Evolutionary conservation across 1,140 invertebrate species (phyloP), one percentile per base, ranked within the genome.

Genomic region (Plectus sambesii): DNA sequence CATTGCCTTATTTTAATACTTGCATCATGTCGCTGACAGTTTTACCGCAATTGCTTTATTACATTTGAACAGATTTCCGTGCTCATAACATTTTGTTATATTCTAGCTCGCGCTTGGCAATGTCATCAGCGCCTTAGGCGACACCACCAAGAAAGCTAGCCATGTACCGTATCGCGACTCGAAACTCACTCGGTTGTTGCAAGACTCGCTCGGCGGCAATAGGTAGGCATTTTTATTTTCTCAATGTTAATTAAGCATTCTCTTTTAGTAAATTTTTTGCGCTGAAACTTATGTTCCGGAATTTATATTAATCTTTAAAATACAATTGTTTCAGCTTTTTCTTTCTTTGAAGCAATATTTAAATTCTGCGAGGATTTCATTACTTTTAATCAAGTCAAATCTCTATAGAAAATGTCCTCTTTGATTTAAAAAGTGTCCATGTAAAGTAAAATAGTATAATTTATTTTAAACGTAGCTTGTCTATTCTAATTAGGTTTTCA

Each of bases 181-280:
- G 0, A 77, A 77, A 53, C 56, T 76, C 17, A 76, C 74, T 5
- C 55, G 74, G 33, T 57, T 76, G 5, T 55, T 75, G 9, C 93
- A 99, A 70, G 75, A 98, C 71, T 98, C 93, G 3, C 73, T 98
- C n/a, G 93, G 93, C 61, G 93, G 92, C 73, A 80, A 79, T 63
- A 77, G 74, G 74, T 75, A 54, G 49, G 47, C 25, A 9, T 39
- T 3, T 39, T 6, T 9, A 12, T 12, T 12, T n/a, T 12, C 41
- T 12, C 26, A 54, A 15, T 36, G 23, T n/a, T n/a, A n/a, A n/a
- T n/a, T n/a, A n/a, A n/a, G n/a, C 3, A 59, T 41, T 58, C 29
- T 45, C 41, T 61, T 25, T 63, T 20, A 5, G 20, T 2, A 29
- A 23, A 29, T 47, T 30, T 38, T 51, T 49, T 56, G 48, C 36